Evolutionary conservation across 1,140 invertebrate genomes (phyloP).

Genomic region (Popillia japonica): DNA sequence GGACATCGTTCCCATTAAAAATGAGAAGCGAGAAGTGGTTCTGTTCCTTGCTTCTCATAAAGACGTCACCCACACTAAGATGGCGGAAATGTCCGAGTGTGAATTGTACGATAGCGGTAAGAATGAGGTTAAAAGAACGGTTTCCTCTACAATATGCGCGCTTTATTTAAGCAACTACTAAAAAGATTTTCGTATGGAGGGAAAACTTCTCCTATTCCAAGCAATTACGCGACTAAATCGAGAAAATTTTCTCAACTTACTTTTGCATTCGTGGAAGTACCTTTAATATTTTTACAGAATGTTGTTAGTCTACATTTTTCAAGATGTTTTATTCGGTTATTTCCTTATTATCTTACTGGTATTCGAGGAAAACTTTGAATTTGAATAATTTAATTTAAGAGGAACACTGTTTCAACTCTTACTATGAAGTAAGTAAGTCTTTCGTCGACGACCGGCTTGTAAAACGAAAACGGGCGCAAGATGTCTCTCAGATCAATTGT

Average conservation of each 20-base stretch:
- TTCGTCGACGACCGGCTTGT: too few relatives aligned
- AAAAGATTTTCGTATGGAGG: neutral
- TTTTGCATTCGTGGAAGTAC: neutral
- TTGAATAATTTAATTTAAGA: too few relatives aligned
- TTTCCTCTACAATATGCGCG: neutral
- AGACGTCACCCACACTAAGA: slow-evolving; percentile 92
- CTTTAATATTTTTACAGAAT: neutral
- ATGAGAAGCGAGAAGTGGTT: slow-evolving; percentile 97
- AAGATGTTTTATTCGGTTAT: too few relatives aligned
- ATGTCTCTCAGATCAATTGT: too few relatives aligned
- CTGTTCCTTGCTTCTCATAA: slow-evolving; percentile 96
- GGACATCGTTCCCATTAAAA: slow-evolving; percentile 98
- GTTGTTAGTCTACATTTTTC: too few relatives aligned
- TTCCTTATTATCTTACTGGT: too few relatives aligned
- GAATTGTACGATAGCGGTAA: slow-evolving; percentile 86
- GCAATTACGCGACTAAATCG: neutral
- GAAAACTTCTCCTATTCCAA: slow-evolving; percentile 2
- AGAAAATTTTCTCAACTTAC: neutral
- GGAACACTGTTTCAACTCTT: too few relatives aligned
- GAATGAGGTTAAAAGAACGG: slow-evolving; percentile 49
- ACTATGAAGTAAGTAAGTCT: too few relatives aligned
- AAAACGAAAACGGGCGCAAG: too few relatives aligned
- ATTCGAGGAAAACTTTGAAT: too few relatives aligned
- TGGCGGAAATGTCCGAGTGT: slow-evolving; percentile 78
- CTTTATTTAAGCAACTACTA: neutral